phyloP scores from a whole-genome alignment of 2,797 vertebrate genomes.

The Melanogrammus aeglefinus region DNA sequence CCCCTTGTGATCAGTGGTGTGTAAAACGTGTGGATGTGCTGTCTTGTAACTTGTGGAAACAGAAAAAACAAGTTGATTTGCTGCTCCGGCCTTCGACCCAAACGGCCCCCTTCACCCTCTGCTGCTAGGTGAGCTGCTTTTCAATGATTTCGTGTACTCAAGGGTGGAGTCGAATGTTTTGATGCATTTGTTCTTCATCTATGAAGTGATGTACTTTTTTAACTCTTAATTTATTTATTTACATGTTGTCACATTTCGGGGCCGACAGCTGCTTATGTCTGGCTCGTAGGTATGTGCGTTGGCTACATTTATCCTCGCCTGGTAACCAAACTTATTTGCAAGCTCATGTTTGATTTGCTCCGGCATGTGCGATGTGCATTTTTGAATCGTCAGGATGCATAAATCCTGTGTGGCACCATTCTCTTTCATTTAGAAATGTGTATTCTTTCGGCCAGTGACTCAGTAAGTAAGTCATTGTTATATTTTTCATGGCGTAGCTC shows the following conservation, averaged over 20 bases:
- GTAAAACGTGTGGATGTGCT: constrained; percentile 69
- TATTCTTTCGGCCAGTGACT: constrained; percentile 42
- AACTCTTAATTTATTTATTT: constrained; percentile 13
- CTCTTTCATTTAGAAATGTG: neutral
- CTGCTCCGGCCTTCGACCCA: constrained; percentile 66
- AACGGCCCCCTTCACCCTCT: constrained; percentile 47
- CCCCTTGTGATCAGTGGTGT: constrained; percentile 74
- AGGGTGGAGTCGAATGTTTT: constrained; percentile 30
- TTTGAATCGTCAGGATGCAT: neutral
- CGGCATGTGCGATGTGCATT: no score
- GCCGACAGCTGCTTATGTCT: constrained; percentile 15
- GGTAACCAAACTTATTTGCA: no score
- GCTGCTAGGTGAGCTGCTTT: constrained; percentile 70
- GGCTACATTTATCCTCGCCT: neutral
- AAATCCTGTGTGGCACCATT: neutral
- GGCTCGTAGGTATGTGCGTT: constrained; percentile 39
- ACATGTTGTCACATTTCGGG: constrained; percentile 31
- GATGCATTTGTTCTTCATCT: constrained; percentile 20
- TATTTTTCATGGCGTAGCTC: constrained; percentile 31
- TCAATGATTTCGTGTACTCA: constrained; percentile 54
- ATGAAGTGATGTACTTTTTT: neutral
- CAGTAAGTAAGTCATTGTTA: constrained; percentile 26
- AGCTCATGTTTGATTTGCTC: no score
- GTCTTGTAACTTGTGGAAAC: constrained; percentile 70
- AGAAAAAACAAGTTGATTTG: constrained; percentile 54